Conservation (phyloP, 2,888 invertebrate genomes). For the Folsomia candida region DNA sequence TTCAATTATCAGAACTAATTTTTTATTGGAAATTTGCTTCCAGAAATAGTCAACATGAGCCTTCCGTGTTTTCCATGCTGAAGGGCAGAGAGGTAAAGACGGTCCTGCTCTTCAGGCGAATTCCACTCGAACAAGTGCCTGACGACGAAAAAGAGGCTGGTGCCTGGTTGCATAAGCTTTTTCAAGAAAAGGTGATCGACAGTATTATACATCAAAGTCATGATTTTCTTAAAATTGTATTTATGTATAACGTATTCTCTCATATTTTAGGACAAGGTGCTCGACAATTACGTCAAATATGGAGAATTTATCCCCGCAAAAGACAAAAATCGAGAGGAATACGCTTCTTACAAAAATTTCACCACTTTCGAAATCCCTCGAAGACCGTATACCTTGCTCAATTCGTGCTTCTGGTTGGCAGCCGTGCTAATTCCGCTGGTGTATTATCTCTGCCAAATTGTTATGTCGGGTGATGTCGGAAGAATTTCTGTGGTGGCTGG, state of each 20-base stretch:
- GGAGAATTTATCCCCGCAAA: slow-evolving; percentile 78
- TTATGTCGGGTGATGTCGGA: slow-evolving; percentile 71
- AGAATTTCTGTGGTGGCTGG: slow-evolving; percentile 68
- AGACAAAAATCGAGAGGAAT: slow-evolving; percentile 59
- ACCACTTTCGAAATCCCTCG: slow-evolving; percentile 62
- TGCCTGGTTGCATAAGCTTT: slow-evolving; percentile 77
- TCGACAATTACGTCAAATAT: slow-evolving; percentile 69
- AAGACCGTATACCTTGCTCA: slow-evolving; percentile 67
- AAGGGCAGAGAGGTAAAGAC: slow-evolving; percentile 68
- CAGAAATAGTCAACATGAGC: neutral
- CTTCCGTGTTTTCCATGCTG: neutral
- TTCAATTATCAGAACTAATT: too few relatives aligned
- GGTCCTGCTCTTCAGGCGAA: slow-evolving; percentile 74
- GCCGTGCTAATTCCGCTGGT: slow-evolving; percentile 68
- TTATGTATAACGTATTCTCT: too few relatives aligned
- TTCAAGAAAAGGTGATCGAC: slow-evolving; percentile 74
- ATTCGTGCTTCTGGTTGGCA: slow-evolving; percentile 69
- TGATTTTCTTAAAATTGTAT: too few relatives aligned
- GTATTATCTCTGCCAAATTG: slow-evolving; percentile 65
- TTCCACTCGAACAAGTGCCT: slow-evolving; percentile 77
- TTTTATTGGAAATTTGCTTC: slow-evolving; percentile 32
- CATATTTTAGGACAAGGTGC: slow-evolving; percentile 68
- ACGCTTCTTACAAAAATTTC: slow-evolving; percentile 54
- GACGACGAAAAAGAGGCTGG: slow-evolving; percentile 70
- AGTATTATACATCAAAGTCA: too few relatives aligned